These are phyloP conservation scores for Prionailurus bengalensis DNA, from an alignment of 2,113 vertebrate species.

Conservation along the genomic window DNA sequence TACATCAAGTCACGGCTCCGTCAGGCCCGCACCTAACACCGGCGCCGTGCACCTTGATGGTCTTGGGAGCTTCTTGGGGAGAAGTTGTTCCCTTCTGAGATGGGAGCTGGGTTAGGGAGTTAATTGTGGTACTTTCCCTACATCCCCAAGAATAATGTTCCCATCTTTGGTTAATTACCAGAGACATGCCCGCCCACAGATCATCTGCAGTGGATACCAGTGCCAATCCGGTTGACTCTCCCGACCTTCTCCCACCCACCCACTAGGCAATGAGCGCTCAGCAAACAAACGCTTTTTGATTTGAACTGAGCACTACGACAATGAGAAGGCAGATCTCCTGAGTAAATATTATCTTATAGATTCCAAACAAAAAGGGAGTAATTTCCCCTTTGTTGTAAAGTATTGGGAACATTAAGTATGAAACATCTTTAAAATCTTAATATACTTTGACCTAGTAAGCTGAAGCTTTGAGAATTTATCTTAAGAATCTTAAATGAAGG, in stretches of 20 bases:
- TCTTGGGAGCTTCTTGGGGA: neutral
- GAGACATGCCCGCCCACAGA: neutral
- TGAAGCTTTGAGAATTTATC: slow-evolving; percentile 55
- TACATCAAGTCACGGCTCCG: neutral
- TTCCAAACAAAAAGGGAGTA: slow-evolving; percentile 34
- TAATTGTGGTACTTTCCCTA: neutral
- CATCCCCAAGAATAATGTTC: neutral
- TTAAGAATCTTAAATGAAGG: slow-evolving; percentile 6
- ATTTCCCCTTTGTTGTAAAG: slow-evolving; percentile 8
- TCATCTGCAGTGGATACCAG: neutral
- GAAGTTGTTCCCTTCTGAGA: neutral
- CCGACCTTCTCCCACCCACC: neutral
- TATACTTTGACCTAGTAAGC: slow-evolving; percentile 24
- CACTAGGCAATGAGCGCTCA: neutral
- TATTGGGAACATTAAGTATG: neutral
- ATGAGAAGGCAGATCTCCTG: neutral
- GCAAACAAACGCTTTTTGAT: slow-evolving; percentile 8
- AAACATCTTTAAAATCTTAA: slow-evolving; percentile 41
- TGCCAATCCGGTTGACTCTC: neutral
- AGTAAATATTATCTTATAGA: neutral
- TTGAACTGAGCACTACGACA: neutral
- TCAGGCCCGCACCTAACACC: neutral
- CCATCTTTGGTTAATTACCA: neutral
- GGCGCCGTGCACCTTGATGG: neutral
- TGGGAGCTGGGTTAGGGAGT: neutral